A percentile compares a stretch with the other conserved stretches of the same genome.
phyloP scores from a whole-genome alignment of 2,888 invertebrate genomes.

The Dryadula phaetusa region DNA sequence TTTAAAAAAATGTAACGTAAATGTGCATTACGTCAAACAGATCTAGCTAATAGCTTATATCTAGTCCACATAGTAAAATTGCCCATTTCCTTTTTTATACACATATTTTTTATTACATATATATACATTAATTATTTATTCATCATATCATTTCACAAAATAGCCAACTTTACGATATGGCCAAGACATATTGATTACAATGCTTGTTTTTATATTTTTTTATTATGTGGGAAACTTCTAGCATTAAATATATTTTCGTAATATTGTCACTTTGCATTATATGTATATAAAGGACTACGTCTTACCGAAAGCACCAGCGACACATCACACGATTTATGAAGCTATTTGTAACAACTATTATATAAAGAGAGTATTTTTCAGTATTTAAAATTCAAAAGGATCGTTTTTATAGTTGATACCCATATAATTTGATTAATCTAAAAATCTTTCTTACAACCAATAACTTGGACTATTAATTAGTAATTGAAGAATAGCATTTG shows the following conservation, averaged over 20 bases:
- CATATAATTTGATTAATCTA: too few species aligned
- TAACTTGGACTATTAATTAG: not conserved
- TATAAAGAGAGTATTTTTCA: not conserved
- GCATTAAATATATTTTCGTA: constrained; percentile 17
- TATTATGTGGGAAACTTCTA: not conserved
- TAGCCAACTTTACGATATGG: too few species aligned
- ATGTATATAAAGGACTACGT: not conserved
- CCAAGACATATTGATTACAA: not conserved
- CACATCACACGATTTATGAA: constrained; percentile 26
- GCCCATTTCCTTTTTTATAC: not conserved
- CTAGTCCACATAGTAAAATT: not conserved
- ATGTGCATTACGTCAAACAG: not conserved
- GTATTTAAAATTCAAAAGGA: not conserved
- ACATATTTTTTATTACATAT: not conserved
- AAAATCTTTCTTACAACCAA: not conserved
- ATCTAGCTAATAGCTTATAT: not conserved
- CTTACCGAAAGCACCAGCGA: constrained; percentile 35
- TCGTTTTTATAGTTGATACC: too few species aligned
- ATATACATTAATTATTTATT: too few species aligned
- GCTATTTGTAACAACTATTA: not conserved
- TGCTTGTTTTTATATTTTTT: not conserved
- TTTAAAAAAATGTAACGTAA: not conserved
- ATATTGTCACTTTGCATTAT: constrained; percentile 14
- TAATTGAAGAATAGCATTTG: not conserved
- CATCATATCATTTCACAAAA: not conserved